Percentiles rank a stretch among this genome's conserved stretches.
Conservation (phyloP, 2,797 vertebrate species). For the Crypturellus tataupa region DNA sequence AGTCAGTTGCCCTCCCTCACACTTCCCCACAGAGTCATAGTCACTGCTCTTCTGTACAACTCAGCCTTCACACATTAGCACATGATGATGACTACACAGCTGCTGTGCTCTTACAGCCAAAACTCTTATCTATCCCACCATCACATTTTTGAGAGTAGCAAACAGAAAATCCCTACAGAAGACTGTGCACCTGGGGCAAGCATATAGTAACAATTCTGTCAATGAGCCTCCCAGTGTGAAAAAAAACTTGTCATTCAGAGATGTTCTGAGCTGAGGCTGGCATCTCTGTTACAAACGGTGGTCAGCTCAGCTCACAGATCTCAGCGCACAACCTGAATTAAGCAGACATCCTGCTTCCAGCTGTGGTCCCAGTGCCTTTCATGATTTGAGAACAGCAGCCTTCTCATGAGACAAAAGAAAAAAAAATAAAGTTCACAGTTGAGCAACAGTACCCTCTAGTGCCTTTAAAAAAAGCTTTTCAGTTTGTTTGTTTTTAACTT, state of each 20-base stretch:
- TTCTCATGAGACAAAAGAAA: background rate
- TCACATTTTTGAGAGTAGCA: background rate
- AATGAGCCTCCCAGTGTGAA: background rate
- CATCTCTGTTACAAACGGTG: background rate
- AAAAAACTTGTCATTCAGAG: accelerated
- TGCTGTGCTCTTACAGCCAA: background rate
- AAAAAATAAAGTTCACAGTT: background rate
- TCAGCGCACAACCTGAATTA: background rate
- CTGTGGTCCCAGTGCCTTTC: background rate
- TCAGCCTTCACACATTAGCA: background rate
- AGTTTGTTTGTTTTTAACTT: accelerated
- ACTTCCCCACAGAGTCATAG: background rate
- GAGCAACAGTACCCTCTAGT: background rate
- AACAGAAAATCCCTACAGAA: background rate
- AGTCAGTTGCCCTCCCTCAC: background rate
- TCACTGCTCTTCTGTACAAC: background rate
- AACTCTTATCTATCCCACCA: background rate
- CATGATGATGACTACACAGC: background rate
- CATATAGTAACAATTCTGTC: background rate
- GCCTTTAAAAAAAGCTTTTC: background rate
- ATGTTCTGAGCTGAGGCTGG: background rate
- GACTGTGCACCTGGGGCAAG: background rate
- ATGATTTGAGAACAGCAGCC: background rate
- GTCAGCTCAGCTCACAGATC: background rate
- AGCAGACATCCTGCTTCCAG: background rate